Evolutionary conservation across 2,797 vertebrate species (phyloP), one percentile per base, ranked within the genome.

Genomic region (Hypotaenidia okinawae): DNA sequence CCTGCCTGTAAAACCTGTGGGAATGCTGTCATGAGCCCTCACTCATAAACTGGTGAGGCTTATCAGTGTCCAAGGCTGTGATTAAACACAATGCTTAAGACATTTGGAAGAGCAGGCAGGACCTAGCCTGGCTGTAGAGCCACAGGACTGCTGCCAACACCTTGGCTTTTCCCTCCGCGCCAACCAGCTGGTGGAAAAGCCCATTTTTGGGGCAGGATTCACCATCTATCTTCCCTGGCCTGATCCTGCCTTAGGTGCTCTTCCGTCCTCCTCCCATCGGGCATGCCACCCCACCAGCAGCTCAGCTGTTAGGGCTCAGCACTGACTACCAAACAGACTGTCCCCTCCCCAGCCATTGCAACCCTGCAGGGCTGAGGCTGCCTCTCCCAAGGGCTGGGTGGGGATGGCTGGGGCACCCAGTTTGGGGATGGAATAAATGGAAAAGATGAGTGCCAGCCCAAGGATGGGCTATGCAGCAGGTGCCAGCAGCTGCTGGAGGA

Each of bases 111-210:
- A 37, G 57, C 18, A 16, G 43, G 32, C 19, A 4, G 37, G 14
- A 55, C 43, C 8, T 5, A 13, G 35, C 24, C 24, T 9, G 10
- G 49, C 49, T 32, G 17, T 4, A 1, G 47, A 61, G 41, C 27
- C 43, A 1, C 12, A 4, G 9, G n/a, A 2, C 28, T 27, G 8
- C 27, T 72, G 33, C 39, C 5, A 22, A 39, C 28, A 16, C 27
- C 35, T 27, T 0, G 0, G 55, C 24, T 43, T 33, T 62, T 35
- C 51, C 68, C 30, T 13, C 11, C 1, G 0, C 7, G 3, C 9
- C 58, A 21, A 13, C 18, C 10, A 6, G 25, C 17, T 35, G 74
- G 9, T 18, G 39, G 27, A 49, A 64, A 83, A 13, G 3, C 7
- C 10, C 10, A 6, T n/a, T 75, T 52, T 52, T 47, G 24, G 35